These are phyloP conservation scores for Ammodytes dubius DNA, from an alignment of 2,113 vertebrate genomes.

Conservation along the genomic window DNA sequence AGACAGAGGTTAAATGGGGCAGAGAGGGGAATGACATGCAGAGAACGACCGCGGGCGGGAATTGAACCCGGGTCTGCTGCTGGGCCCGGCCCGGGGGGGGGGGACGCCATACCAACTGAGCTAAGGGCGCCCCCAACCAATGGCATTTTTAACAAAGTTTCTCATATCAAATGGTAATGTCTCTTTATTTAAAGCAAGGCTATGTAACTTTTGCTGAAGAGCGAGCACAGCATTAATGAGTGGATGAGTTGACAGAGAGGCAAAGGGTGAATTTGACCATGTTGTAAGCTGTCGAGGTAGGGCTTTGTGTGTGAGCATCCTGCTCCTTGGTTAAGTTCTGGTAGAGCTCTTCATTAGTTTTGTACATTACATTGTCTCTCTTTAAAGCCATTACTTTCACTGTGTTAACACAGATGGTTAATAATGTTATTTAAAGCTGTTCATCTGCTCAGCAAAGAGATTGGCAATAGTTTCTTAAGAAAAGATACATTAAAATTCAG, in stretches of 20 bases:
- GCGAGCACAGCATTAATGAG: neutral
- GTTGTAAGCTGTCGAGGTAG: no score
- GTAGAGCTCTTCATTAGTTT: neutral
- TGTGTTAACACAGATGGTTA: constrained; percentile 50
- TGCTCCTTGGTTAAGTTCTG: no score
- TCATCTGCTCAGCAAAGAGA: constrained; percentile 68
- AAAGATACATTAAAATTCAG: constrained; percentile 11
- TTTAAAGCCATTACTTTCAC: neutral
- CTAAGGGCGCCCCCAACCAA: no score
- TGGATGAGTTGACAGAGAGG: neutral
- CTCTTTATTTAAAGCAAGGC: neutral
- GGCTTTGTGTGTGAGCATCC: no score
- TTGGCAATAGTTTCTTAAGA: constrained; percentile 48
- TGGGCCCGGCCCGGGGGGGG: no score
- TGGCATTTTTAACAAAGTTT: no score
- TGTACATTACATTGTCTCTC: neutral
- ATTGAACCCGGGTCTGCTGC: no score
- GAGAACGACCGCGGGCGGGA: no score
- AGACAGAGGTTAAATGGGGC: no score
- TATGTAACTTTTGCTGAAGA: neutral
- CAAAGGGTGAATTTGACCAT: neutral
- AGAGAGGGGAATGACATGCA: no score
- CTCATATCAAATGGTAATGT: neutral
- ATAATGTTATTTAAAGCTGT: constrained; percentile 30
- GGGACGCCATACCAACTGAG: no score